phyloP scores from a whole-genome alignment of 2,888 invertebrate genomes.

The Helicoverpa assulta region DNA sequence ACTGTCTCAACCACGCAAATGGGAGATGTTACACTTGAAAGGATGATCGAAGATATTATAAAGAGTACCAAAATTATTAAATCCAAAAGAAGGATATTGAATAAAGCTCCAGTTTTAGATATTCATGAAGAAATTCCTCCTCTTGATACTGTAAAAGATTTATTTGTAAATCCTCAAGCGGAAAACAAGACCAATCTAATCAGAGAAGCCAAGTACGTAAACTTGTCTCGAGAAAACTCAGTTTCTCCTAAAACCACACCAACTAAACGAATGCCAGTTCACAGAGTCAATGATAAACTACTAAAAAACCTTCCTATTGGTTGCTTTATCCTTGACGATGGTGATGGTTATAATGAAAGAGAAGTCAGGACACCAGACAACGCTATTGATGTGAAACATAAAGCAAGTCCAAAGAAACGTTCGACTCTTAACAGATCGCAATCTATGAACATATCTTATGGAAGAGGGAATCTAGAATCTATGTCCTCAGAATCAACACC shows the following conservation, averaged over 20 bases:
- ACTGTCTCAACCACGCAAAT: conserved; percentile 88
- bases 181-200: conserved; percentile 84
- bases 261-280: conserved; percentile 79
- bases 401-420: conserved; percentile 56
- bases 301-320: conserved; percentile 86
- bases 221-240: conserved; percentile 85
- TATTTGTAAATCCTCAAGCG: conserved; percentile 84
- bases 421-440: conserved; percentile 76
- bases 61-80: conserved; percentile 90
- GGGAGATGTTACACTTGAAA: conserved; percentile 89
- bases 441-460: conserved; percentile 78
- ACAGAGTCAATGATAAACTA: conserved; percentile 80
- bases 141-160: conserved; percentile 77
- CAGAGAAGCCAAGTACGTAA: conserved; percentile 85
- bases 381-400: conserved; percentile 64
- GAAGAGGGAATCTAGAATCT: conserved; percentile 71
- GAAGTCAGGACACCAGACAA: conserved; percentile 87
- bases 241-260: conserved; percentile 83
- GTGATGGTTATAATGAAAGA: conserved; percentile 86
- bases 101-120: conserved; percentile 67
- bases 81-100: conserved; percentile 80
- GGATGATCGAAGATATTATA: conserved; percentile 91
- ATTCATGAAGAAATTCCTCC: conserved; percentile 77
- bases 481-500: conserved; percentile 83
- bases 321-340: conserved; percentile 86